Evolutionary conservation across 2,797 vertebrate genomes (phyloP).

Genomic region (Chelon auratus): DNA sequence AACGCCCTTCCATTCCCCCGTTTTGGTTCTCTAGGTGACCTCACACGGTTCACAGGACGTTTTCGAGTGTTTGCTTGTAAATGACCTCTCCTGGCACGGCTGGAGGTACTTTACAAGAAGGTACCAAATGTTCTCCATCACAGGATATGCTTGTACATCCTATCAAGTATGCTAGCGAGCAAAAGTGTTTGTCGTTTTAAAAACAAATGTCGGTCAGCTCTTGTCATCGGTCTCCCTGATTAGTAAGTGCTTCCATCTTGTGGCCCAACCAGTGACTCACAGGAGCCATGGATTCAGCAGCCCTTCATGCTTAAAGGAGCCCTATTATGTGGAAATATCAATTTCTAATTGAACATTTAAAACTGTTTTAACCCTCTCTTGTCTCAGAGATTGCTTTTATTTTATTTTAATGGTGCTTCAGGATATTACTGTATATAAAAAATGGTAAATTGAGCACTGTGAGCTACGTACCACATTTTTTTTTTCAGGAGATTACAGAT

Average conservation of each 20-base stretch:
- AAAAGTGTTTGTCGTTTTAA: constrained; percentile 20
- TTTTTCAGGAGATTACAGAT: not conserved
- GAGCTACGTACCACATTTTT: not conserved
- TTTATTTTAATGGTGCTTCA: not conserved
- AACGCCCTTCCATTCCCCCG: constrained; percentile 25
- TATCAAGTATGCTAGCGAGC: constrained; percentile 6
- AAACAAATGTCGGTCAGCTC: not conserved
- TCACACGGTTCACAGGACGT: constrained; percentile 3
- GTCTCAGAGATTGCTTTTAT: not conserved
- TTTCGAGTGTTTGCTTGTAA: constrained; percentile 6
- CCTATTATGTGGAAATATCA: constrained; percentile 10
- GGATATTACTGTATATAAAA: not conserved
- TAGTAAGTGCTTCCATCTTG: constrained; percentile 76
- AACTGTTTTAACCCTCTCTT: not conserved
- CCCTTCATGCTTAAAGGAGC: constrained; percentile 28
- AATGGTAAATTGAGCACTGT: not conserved
- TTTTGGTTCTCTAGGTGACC: constrained; percentile 47
- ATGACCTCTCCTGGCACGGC: constrained; percentile 11
- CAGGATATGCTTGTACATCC: constrained; percentile 15
- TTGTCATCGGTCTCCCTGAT: constrained; percentile 32
- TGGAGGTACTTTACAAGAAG: constrained; percentile 24
- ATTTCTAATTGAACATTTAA: not conserved
- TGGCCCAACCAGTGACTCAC: constrained; percentile 57
- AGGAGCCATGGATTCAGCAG: constrained; percentile 24
- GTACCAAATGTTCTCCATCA: constrained; percentile 11